A percentile compares a stretch with the other conserved stretches of the same genome.
Evolutionary conservation across 2,888 invertebrate species (phyloP).

Genomic region (Drosophila paracracens): DNA sequence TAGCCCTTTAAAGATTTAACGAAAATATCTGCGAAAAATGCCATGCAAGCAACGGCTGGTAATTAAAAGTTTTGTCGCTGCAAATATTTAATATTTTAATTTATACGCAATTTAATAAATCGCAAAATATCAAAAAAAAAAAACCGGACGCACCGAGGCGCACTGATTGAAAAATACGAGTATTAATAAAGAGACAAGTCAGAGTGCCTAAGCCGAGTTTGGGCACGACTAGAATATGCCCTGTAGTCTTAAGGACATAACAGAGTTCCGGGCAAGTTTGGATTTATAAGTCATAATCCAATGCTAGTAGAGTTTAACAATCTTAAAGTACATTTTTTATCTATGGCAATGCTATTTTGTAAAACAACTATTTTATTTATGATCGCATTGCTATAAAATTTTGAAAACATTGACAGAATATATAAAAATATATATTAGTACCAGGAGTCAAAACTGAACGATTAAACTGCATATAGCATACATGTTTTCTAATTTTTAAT

Average conservation of each 20-base stretch:
- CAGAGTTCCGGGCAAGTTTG: background rate
- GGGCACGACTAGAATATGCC: slow-evolving; percentile 5
- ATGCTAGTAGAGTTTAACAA: background rate
- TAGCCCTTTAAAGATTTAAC: slow-evolving; percentile 39
- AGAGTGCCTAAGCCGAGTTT: no score
- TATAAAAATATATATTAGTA: background rate
- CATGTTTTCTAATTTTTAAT: background rate
- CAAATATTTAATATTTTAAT: slow-evolving; percentile 82
- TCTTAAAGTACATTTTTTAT: background rate
- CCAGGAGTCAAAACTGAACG: background rate
- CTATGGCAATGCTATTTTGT: background rate
- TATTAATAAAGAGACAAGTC: slow-evolving; percentile 20
- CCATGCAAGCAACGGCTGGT: slow-evolving; percentile 55
- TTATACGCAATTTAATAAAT: slow-evolving; percentile 83
- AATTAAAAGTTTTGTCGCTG: slow-evolving; percentile 72
- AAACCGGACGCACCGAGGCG: slow-evolving; percentile 41
- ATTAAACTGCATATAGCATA: background rate
- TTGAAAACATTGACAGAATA: background rate
- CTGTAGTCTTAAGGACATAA: background rate
- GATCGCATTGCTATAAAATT: background rate
- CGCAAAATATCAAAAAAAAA: slow-evolving; percentile 55
- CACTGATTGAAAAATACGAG: slow-evolving; percentile 68
- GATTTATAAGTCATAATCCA: background rate
- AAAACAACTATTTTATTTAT: background rate
- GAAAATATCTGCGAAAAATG: slow-evolving; percentile 53